Base-by-base conservation (phyloP, 2,888 invertebrate genomes). In the Euplagia quadripunctaria region DNA sequence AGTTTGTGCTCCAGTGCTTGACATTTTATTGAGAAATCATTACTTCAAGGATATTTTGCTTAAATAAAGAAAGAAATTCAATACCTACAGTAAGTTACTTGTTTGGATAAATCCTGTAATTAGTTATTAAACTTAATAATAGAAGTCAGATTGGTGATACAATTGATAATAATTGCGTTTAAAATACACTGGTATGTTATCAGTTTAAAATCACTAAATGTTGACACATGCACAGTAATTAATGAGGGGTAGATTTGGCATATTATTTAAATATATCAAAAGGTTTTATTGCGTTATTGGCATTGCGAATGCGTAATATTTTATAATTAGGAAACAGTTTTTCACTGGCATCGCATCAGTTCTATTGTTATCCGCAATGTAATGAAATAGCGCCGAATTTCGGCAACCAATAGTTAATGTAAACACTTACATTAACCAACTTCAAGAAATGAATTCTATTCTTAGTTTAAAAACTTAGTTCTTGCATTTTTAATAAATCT, bases 111-210 rank as follows among this genome's bases (percentile, higher is more conserved):
- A 75, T 41, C 20, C n/a, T 46, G n/a, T n/a, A 41, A 58, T 16
- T 70, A 63, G 72, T 78, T 51, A 72, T 71, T 68, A 81, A 72
- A 67, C 61, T 42, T 41, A 63, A 79, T 64, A 74, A 82, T 67
- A 74, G 51, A 63, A 41, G 16, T 70, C 41, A 46, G 64, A 71
- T 70, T 71, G 17, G 75, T 73, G 42, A 73, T 78, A 75, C 43
- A 71, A 63, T 64, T 63, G 70, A 79, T 73, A 71, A 68, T 72
- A 55, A 76, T 77, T 70, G 72, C 66, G 72, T 83, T 71, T 68
- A 68, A 71, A 77, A 63, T 55, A 72, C 73, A 71, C 66, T 76
- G 72, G 82, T 78, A 75, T 70, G 71, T 72, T 74, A 73, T 75
- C 51, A 66, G 31, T 64, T 74, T 66, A 43, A 66, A 74, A 64